These are phyloP conservation scores for Episyrphus balteatus DNA, from an alignment of 1,140 invertebrate species.

Conservation along the genomic window DNA sequence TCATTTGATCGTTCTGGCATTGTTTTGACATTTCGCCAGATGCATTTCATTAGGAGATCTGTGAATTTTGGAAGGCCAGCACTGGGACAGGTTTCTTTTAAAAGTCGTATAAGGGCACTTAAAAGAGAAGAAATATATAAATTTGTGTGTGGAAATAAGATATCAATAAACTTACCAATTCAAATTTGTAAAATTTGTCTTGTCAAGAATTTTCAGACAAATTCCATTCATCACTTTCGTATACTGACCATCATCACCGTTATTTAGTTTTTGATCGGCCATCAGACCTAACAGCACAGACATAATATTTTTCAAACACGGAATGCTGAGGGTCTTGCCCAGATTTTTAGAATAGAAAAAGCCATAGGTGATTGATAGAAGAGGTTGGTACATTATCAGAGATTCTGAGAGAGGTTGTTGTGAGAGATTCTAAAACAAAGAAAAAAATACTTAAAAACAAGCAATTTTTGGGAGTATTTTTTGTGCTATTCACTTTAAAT, in stretches of 20 bases:
- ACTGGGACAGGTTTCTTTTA: constrained; percentile 62
- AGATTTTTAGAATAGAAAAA: constrained; percentile 77
- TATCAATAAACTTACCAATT: constrained; percentile 21
- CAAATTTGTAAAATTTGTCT: constrained; percentile 34
- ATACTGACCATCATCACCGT: constrained; percentile 31
- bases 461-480: too few species aligned
- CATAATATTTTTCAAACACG: constrained; percentile 34
- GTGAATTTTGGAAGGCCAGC: constrained; percentile 53
- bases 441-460: neutral
- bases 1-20: constrained; percentile 59
- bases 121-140: constrained; percentile 15
- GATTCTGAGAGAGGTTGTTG: constrained; percentile 69
- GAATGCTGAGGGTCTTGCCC: constrained; percentile 30
- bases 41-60: constrained; percentile 79
- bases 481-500: constrained; percentile 19
- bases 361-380: constrained; percentile 72
- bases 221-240: constrained; percentile 37
- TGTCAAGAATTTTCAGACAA: constrained; percentile 33
- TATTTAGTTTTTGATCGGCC: constrained; percentile 31
- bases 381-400: constrained; percentile 75
- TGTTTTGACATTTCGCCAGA: constrained; percentile 70
- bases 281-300: constrained; percentile 28
- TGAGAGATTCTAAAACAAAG: constrained; percentile 41
- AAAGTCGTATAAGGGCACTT: constrained; percentile 62
- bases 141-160: neutral